Conservation (phyloP, 2,113 vertebrate species). For the Ammodytes marinus region DNA sequence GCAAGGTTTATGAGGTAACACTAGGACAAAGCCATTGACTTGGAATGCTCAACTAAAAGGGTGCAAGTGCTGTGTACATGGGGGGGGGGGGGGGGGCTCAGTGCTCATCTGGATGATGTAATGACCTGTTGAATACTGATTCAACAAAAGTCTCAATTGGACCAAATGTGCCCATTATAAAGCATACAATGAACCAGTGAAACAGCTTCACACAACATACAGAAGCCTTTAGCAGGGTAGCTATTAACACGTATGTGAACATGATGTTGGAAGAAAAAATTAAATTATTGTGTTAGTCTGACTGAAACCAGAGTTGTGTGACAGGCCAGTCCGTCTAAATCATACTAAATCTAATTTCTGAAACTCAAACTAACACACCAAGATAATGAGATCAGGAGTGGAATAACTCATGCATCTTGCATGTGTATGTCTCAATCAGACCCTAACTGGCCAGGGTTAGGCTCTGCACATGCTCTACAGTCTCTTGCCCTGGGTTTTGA, state of each 20-base stretch:
- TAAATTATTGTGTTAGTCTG: too few relatives aligned
- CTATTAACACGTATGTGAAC: not conserved
- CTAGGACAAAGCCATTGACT: constrained; percentile 13
- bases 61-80: not conserved
- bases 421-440: too few relatives aligned
- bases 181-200: not conserved
- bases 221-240: not conserved
- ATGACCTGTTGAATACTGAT: constrained; percentile 15
- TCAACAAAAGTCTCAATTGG: constrained; percentile 17
- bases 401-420: too few relatives aligned
- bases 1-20: constrained; percentile 30
- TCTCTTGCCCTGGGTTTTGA: too few relatives aligned
- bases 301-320: too few relatives aligned
- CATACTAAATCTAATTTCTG: too few relatives aligned
- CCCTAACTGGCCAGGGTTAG: too few relatives aligned
- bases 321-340: too few relatives aligned
- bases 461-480: too few relatives aligned
- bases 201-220: not conserved
- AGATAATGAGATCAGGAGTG: too few relatives aligned
- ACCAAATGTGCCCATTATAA: not conserved
- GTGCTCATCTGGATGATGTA: constrained; percentile 2
- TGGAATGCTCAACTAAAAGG: constrained; percentile 30
- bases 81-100: not conserved
- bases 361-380: too few relatives aligned
- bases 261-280: too few relatives aligned